A percentile compares a stretch with the other conserved stretches of the same genome.
These are phyloP conservation scores for Melinaea marsaeus DNA, from an alignment of 2,888 invertebrate species.

Conservation along the genomic window DNA sequence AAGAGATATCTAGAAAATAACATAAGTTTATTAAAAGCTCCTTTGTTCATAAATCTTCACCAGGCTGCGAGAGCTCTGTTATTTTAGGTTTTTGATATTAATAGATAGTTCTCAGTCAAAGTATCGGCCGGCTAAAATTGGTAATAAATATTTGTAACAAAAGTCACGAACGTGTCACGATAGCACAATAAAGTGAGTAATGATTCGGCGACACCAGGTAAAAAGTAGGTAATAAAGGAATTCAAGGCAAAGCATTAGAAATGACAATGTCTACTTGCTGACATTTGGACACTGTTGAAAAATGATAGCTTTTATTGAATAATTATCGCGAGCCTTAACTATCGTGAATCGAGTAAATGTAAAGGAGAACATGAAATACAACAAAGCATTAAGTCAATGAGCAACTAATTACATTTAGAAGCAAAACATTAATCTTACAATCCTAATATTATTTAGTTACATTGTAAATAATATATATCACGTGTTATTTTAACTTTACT, in stretches of 20 bases:
- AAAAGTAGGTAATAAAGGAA: conserved; percentile 68
- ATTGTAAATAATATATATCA: neutral
- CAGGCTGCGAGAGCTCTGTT: too few species aligned
- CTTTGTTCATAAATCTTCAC: too few species aligned
- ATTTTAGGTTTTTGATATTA: too few species aligned
- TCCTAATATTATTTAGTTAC: neutral
- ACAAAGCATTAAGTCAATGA: conserved; percentile 21
- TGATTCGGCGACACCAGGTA: conserved; percentile 64
- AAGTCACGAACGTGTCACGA: conserved; percentile 47
- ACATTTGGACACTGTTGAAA: conserved; percentile 69
- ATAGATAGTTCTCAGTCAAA: too few species aligned
- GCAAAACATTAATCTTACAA: neutral
- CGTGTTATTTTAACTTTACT: too few species aligned
- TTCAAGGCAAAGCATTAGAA: conserved; percentile 67
- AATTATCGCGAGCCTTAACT: conserved; percentile 56
- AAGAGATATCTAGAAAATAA: too few species aligned
- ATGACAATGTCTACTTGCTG: conserved; percentile 69
- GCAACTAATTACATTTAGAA: neutral
- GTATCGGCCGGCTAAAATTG: too few species aligned
- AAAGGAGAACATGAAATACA: conserved; percentile 41
- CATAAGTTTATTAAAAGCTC: too few species aligned
- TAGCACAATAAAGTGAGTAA: conserved; percentile 67
- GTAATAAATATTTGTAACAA: conserved; percentile 26
- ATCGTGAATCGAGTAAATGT: conserved; percentile 53
- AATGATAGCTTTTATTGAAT: conserved; percentile 73